A percentile compares a stretch with the other conserved stretches of the same genome.
Conservation (phyloP, 2,113 vertebrate genomes). For the Coryphaenoides rupestris region DNA sequence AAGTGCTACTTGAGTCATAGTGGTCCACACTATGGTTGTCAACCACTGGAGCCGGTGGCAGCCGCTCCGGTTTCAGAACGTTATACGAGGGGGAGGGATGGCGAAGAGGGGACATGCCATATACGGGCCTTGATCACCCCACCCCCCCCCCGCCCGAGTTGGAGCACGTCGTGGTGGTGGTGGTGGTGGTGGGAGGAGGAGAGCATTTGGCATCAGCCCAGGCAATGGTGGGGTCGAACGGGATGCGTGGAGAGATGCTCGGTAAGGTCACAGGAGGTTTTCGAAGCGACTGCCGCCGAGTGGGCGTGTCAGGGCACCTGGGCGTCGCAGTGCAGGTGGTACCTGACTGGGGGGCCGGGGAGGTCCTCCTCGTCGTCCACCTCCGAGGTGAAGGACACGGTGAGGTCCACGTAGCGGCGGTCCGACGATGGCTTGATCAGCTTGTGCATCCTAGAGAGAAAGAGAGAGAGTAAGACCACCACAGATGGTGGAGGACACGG, state of each 20-base stretch:
- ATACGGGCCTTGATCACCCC: slow-evolving; percentile 15
- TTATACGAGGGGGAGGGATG: slow-evolving; percentile 14
- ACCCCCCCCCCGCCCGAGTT: too few relatives aligned
- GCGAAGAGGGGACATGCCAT: not conserved
- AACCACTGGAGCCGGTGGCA: slow-evolving; percentile 24
- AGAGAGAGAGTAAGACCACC: not conserved
- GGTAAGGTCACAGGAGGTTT: slow-evolving; percentile 56
- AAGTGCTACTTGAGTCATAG: slow-evolving; percentile 58
- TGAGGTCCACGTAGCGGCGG: slow-evolving; percentile 94
- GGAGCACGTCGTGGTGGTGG: slow-evolving; percentile 12
- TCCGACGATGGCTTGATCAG: slow-evolving; percentile 90
- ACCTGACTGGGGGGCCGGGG: slow-evolving; percentile 93
- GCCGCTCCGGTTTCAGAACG: slow-evolving; percentile 33
- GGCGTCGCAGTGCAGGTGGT: slow-evolving; percentile 83
- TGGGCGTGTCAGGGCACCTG: slow-evolving; percentile 53
- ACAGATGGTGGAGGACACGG: not conserved
- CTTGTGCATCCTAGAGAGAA: slow-evolving; percentile 88
- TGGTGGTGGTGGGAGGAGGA: slow-evolving; percentile 21
- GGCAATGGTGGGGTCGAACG: slow-evolving; percentile 26
- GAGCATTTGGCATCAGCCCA: slow-evolving; percentile 39
- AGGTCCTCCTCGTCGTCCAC: slow-evolving; percentile 90
- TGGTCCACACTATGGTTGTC: slow-evolving; percentile 41
- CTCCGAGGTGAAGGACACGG: slow-evolving; percentile 93
- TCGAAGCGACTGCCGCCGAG: slow-evolving; percentile 15
- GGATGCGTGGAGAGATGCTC: slow-evolving; percentile 39